Evolutionary conservation across 2,888 invertebrate genomes (phyloP), one percentile per base, ranked within the genome.

Genomic region (Plutella xylostella): DNA sequence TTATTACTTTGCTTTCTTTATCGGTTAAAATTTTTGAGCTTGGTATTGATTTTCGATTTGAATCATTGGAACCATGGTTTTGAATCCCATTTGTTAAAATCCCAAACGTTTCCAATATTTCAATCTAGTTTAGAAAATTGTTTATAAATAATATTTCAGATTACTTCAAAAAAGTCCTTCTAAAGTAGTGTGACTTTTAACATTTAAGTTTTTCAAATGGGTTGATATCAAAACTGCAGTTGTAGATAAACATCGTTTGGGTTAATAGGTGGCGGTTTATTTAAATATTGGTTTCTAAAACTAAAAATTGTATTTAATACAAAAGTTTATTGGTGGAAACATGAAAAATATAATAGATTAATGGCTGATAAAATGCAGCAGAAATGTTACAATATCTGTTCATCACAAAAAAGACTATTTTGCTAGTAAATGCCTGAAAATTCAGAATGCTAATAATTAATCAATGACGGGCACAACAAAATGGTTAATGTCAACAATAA

Each of bases 241-340:
- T 34, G 34, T 42, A 66, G 60, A 69, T 57, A 77, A 76, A 77
- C 68, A 77, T 75, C 63, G 64, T 69, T 64, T 62, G 77, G 80
- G 74, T 76, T 72, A 71, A 72, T 69, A 77, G 82, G 83, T 79
- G 74, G 72, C 65, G 73, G 74, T 80, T 79, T 78, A 77, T 80
- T 80, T 72, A 70, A 73, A 70, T 76, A 76, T 75, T 76, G 76
- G 75, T 79, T 44, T 82, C 82, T 82, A 79, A 83, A 83, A 83
- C 83, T 83, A 83, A 83, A 82, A 80, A 75, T 78, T 82, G 80
- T 82, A 83, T 83, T 82, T 82, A 80, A 83, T 83, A 83, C 83
- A 83, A 83, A 83, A 79, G 77, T 83, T 82, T 83, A 83, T 83
- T 83, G 83, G 83, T 83, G 83, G 83, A 83, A 83, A 83, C 83